A percentile compares a stretch with the other conserved stretches of the same genome.
phyloP scores from a whole-genome alignment of 1,140 invertebrate species.

The Ptiloglossa arizonensis region DNA sequence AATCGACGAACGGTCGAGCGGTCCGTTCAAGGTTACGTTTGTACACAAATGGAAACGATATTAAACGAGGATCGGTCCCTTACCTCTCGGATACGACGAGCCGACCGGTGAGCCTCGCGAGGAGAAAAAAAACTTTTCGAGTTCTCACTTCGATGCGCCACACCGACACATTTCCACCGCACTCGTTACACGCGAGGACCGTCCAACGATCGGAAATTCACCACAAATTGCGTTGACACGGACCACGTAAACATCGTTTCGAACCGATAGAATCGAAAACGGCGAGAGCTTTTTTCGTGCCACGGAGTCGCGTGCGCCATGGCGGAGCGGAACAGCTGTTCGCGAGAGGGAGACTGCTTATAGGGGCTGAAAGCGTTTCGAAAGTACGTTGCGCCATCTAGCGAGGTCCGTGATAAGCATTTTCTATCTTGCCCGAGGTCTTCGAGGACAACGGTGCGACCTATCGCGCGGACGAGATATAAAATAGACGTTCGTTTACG shows the following conservation, averaged over 20 bases:
- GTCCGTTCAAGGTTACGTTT: neutral
- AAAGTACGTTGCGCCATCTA: conserved; percentile 41
- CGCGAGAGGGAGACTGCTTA: conserved; percentile 32
- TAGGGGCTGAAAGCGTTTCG: conserved; percentile 19
- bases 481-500: too few species aligned
- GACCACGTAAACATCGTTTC: conserved; percentile 38
- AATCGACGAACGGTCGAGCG: neutral
- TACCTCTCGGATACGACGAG: conserved; percentile 9
- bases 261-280: conserved; percentile 40
- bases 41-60: neutral
- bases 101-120: conserved; percentile 5
- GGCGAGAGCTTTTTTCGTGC: conserved; percentile 45
- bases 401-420: neutral
- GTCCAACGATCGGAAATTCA: conserved; percentile 44
- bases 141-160: conserved; percentile 44
- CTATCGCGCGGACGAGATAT: too few species aligned
- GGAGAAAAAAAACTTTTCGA: neutral
- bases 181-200: conserved; percentile 29
- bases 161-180: conserved; percentile 17
- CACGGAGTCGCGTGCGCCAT: conserved; percentile 64
- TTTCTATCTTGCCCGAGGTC: neutral
- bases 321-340: conserved; percentile 64
- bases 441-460: conserved; percentile 12
- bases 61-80: neutral
- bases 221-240: conserved; percentile 11